These are phyloP conservation scores for Diloba caeruleocephala DNA, from an alignment of 2,888 invertebrate species.

Conservation along the genomic window DNA sequence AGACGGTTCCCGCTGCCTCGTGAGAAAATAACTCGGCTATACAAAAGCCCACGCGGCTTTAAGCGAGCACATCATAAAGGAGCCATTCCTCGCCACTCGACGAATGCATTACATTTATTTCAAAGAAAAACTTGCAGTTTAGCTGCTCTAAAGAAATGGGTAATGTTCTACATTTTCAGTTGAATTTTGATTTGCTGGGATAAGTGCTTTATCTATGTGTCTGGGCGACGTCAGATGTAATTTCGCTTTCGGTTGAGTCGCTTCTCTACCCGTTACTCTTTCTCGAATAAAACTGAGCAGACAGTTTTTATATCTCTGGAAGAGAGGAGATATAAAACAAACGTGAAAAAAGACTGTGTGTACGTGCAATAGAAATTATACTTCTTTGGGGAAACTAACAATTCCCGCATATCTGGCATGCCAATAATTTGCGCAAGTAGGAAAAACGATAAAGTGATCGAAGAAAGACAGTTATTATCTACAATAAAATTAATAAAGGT, in stretches of 20 bases:
- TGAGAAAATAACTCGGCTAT: constrained; percentile 56
- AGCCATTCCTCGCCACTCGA: constrained; percentile 56
- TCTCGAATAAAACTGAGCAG: constrained; percentile 36
- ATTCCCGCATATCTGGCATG: no score
- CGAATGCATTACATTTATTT: constrained; percentile 67
- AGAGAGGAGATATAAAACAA: constrained; percentile 19
- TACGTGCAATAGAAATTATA: no score
- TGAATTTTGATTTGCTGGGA: constrained; percentile 44
- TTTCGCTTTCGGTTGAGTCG: constrained; percentile 40
- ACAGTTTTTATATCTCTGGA: constrained; percentile 36
- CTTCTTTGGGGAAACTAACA: no score
- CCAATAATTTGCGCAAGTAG: no score
- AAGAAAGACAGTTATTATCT: no score
- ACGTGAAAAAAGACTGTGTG: no score
- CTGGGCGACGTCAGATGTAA: constrained; percentile 40
- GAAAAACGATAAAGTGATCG: no score
- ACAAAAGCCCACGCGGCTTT: constrained; percentile 36
- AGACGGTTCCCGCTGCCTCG: constrained; percentile 46
- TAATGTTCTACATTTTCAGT: constrained; percentile 54
- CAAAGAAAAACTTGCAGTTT: constrained; percentile 61
- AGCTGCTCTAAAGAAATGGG: constrained; percentile 47
- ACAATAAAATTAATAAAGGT: no score
- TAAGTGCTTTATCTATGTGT: constrained; percentile 42
- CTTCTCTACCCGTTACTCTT: constrained; percentile 37
- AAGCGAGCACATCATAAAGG: constrained; percentile 51